Conservation (phyloP, 1,140 invertebrate genomes). For the Atta colombica region DNA sequence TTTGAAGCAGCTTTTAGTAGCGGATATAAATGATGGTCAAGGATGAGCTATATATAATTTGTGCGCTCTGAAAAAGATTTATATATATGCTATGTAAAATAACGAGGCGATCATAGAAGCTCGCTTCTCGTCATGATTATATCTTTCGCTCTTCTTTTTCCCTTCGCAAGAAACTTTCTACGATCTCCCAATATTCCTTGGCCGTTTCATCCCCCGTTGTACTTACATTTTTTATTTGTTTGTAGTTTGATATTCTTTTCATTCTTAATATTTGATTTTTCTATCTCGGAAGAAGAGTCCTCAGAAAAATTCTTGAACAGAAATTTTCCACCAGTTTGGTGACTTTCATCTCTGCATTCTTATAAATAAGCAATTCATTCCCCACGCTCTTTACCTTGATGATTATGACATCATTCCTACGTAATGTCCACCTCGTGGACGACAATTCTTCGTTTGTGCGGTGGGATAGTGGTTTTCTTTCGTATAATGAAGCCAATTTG, state of each 20-base stretch:
- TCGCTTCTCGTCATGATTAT: conserved; percentile 40
- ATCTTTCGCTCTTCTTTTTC: background rate
- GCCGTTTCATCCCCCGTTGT: background rate
- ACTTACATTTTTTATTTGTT: background rate
- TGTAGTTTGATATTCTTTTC: background rate
- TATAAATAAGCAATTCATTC: conserved; percentile 6
- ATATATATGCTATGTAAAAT: conserved; percentile 17
- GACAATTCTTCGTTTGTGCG: conserved; percentile 50
- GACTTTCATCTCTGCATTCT: background rate
- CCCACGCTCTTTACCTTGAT: background rate
- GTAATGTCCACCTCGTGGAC: conserved; percentile 10
- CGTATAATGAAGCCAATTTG: conserved; percentile 62
- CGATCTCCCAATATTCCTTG: conserved; percentile 7
- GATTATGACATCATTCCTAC: conserved; percentile 17
- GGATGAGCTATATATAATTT: conserved; percentile 43
- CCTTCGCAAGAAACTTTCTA: conserved; percentile 11
- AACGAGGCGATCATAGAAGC: conserved; percentile 51
- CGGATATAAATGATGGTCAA: conserved; percentile 41
- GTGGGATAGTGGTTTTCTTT: conserved; percentile 22
- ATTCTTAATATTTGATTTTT: conserved; percentile 18
- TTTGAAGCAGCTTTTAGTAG: conserved; percentile 32
- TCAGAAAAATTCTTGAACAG: background rate
- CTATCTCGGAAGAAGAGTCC: background rate
- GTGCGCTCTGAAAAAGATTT: conserved; percentile 36
- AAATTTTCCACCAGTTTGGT: background rate